Base-by-base conservation (phyloP, 1,140 invertebrate species). In the Pachypeltis micranthus region DNA sequence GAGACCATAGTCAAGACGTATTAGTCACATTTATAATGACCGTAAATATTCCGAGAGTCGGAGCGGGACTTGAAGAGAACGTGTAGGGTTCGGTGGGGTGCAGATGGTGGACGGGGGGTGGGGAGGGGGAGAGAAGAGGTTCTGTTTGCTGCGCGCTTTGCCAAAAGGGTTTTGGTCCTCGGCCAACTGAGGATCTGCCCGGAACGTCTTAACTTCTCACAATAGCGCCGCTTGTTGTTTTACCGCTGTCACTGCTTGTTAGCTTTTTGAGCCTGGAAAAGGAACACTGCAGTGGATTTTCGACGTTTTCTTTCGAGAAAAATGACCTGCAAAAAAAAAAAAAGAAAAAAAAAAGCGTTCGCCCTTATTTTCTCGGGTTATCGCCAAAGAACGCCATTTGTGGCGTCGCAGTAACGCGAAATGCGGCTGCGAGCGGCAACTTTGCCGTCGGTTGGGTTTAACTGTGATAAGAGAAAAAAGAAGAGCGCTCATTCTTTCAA, bases 21-120 rank as follows among this genome's bases (percentile, higher is more conserved):
- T 51, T 51, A 51, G 47, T 51, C 47, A 21, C 47, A 51, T 51
- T 51, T 21, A 51, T 51, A 51, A 51, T 51, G 23, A 51, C 47
- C 12, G 23, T 51, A 51, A 51, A 51, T 51, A 51, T 51, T 51
- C 47, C 21, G 4, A 21, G 12, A 7, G 31, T 16, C 7, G 16
- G 31, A 16, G 7, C 7, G 31, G 31, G 31, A 39, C 7, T 10
- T 10, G 47, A 51, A 21, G 19, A n/a, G n/a, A n/a, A n/a, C n/a
- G n/a, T n/a, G n/a, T n/a, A 21, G 21, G 47, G 47, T 21, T 21
- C 47, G 10, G 7, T 51, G 4, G 10, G 7, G 12, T 51, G 4
- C 47, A n/a, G n/a, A n/a, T n/a, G n/a, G n/a, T n/a, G n/a, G n/a
- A 39, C 7, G 31, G 7, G 31, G 31, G 31, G 31, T 10, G 16